Base-by-base conservation (phyloP, 2,888 invertebrate genomes). In the Agonopterix arenella region DNA sequence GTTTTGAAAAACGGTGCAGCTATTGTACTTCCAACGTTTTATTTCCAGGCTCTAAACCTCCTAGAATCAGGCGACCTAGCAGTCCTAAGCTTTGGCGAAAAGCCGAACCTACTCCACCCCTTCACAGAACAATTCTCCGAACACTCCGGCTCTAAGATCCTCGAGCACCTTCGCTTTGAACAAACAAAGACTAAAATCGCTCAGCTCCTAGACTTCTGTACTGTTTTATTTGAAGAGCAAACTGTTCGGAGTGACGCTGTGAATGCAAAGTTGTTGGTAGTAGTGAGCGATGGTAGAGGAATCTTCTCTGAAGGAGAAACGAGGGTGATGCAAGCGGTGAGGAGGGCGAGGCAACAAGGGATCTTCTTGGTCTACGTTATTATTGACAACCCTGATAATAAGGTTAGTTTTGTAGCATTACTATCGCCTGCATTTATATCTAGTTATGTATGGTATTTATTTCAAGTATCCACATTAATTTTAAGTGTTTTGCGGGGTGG, bases 351-450 rank as follows among this genome's bases (percentile, higher is more conserved):
- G 55, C 91, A 96, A 48, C 91, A 93, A 49, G 93, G 96, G 42
- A 93, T 99, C 59, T 99, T 99, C 80, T 91, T 97, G 55, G 96
- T 99, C 4, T 99, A 98, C 74, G 93, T 99, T 47, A 95, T 99
- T 56, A 93, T 99, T 45, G 99, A 99, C 77, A 98, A 97, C 86
- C 97, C 97, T 7, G 91, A 93, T 57, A 96, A 95, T 75, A 96
- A 97, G 92, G 96, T 95, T 67, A 74, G 71, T 48, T 9, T 11
- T n/a, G 28, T 7, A 28, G 28, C 28, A 18, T 18, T 18, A 18
- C 7, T 5, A 5, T 28, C 28, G 28, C 18, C 18, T 18, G 18
- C 28, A 28, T 28, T 28, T 28, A 28, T 28, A 13, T 13, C 13
- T 13, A 18, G 18, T 18, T 18, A 16, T 2, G 16, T 16, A 16